These are phyloP conservation scores for Sphaeridia pumilis DNA, from an alignment of 2,888 invertebrate genomes.

Conservation along the genomic window DNA sequence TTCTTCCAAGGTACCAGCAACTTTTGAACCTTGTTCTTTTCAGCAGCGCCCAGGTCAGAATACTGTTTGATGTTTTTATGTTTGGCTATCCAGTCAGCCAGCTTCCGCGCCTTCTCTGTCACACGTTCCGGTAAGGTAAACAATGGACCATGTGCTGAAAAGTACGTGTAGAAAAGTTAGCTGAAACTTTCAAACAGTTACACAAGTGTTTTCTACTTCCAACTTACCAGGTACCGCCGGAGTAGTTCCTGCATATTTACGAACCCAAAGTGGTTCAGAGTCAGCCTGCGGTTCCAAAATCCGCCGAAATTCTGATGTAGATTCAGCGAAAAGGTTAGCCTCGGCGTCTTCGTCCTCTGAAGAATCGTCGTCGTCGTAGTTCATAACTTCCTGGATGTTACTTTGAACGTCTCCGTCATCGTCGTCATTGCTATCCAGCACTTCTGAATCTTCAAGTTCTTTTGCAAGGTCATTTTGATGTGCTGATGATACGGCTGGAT, in stretches of 20 bases:
- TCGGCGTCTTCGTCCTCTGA: neutral
- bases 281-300: neutral
- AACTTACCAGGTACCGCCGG: too few species aligned
- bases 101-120: neutral
- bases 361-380: neutral
- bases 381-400: neutral
- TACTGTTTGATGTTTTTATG: neutral
- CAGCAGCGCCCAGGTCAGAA: neutral
- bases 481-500: neutral
- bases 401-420: neutral
- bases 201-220: too few species aligned
- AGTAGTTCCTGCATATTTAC: too few species aligned
- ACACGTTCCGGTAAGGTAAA: neutral
- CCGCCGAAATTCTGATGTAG: neutral
- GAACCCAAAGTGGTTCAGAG: neutral
- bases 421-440: neutral
- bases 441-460: neutral
- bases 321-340: neutral
- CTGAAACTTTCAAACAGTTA: too few species aligned
- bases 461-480: neutral
- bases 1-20: neutral
- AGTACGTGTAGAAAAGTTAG: neutral
- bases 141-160: neutral
- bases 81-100: neutral
- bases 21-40: neutral